A percentile compares a stretch with the other conserved stretches of the same genome.
These are phyloP conservation scores for Pyrgus malvae DNA, from an alignment of 2,888 invertebrate species.

Conservation along the genomic window DNA sequence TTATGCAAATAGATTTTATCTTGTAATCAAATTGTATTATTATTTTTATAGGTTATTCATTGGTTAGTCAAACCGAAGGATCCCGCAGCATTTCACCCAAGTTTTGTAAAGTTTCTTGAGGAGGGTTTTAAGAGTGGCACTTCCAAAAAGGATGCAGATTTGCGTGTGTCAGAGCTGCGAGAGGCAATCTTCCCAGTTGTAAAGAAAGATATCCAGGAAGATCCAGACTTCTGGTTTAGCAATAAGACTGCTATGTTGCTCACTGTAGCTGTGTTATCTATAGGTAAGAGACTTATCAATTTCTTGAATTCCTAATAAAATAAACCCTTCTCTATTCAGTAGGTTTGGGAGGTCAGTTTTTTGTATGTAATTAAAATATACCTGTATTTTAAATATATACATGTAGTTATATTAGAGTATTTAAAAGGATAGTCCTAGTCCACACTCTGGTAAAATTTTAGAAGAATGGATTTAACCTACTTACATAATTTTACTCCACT, in stretches of 20 bases:
- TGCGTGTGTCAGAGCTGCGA: slow-evolving; percentile 86
- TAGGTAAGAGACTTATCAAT: slow-evolving; percentile 64
- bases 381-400: no score
- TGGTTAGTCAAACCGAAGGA: slow-evolving; percentile 94
- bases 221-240: slow-evolving; percentile 85
- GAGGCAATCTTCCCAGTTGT: slow-evolving; percentile 84
- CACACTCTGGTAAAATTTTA: no score
- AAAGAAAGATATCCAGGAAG: slow-evolving; percentile 77
- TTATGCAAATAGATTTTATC: no score
- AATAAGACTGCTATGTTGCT: slow-evolving; percentile 85
- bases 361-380: no score
- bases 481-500: no score
- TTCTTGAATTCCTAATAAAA: no score
- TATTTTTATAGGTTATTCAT: slow-evolving; percentile 78
- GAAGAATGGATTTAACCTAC: no score
- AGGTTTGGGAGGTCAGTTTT: no score
- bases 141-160: slow-evolving; percentile 87
- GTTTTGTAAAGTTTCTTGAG: slow-evolving; percentile 87
- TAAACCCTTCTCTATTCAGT: no score
- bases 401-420: no score
- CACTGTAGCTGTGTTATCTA: slow-evolving; percentile 86
- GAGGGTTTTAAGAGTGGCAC: slow-evolving; percentile 87
- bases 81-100: slow-evolving; percentile 91
- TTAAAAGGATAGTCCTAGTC: no score
- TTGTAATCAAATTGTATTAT: no score